phyloP scores from a whole-genome alignment of 2,113 vertebrate genomes.

The Oxyura jamaicensis region DNA sequence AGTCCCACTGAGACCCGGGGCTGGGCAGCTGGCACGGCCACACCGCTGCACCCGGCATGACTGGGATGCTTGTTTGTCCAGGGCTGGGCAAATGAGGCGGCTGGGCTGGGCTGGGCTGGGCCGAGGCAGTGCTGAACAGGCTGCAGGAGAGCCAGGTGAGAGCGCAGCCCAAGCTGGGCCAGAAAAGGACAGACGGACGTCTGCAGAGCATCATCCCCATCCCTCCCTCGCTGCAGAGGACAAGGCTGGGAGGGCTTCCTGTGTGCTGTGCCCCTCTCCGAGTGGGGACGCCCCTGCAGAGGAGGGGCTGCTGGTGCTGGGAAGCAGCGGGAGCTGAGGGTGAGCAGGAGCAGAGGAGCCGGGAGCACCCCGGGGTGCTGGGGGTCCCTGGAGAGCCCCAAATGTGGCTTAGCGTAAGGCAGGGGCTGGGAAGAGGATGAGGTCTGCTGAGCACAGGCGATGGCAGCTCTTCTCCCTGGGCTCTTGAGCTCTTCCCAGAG shows the following conservation, averaged over 20 bases:
- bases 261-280: neutral
- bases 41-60: neutral
- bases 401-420: neutral
- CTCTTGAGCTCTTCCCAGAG: neutral
- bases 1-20: neutral
- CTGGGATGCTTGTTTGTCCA: too few relatives aligned
- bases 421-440: neutral
- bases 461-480: neutral
- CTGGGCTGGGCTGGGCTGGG: neutral
- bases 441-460: neutral
- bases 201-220: rapidly evolving
- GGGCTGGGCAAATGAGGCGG: neutral
- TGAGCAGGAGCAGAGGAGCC: neutral
- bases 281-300: neutral
- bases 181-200: neutral
- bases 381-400: neutral
- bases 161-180: neutral
- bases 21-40: neutral
- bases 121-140: neutral
- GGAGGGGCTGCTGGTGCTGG: neutral
- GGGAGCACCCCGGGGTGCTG: rapidly evolving
- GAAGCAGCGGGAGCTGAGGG: rapidly evolving
- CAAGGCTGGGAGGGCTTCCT: neutral
- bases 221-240: neutral
- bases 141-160: neutral